A percentile compares a stretch with the other conserved stretches of the same genome.
These are phyloP conservation scores for Griposia aprilina DNA, from an alignment of 2,888 invertebrate species.

Conservation along the genomic window DNA sequence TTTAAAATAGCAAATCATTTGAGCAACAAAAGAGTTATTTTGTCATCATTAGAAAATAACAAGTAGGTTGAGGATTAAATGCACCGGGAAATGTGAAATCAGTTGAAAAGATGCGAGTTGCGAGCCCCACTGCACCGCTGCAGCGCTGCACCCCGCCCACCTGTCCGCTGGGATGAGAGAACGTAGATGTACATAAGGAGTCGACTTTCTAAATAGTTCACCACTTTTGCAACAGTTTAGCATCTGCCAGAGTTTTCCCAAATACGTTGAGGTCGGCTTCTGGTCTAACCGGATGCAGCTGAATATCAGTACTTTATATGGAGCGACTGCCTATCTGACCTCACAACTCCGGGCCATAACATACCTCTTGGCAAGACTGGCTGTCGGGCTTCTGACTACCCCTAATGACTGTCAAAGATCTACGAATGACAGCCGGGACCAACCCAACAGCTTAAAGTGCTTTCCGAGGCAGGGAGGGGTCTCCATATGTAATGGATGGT, in stretches of 20 bases:
- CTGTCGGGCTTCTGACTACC: neutral
- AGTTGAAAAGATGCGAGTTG: neutral
- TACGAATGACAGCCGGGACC: neutral
- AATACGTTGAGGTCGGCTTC: neutral
- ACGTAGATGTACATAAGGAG: neutral
- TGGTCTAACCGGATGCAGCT: neutral
- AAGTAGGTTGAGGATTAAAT: neutral
- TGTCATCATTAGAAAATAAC: neutral
- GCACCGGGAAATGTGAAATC: neutral
- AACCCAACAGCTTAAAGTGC: neutral
- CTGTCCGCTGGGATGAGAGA: neutral
- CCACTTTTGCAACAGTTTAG: neutral
- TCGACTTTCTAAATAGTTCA: neutral
- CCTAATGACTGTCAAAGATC: neutral
- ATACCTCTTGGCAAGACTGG: neutral
- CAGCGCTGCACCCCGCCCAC: neutral
- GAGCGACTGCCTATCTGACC: neutral
- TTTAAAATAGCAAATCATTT: neutral
- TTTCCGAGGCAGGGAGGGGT: neutral
- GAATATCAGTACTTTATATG: neutral
- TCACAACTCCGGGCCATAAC: neutral
- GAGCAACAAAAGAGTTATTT: neutral
- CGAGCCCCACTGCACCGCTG: neutral
- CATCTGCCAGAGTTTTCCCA: neutral
- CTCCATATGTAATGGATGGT: neutral